These are phyloP conservation scores for Gasteruption jaculator DNA, from an alignment of 2,888 invertebrate species.

Conservation along the genomic window DNA sequence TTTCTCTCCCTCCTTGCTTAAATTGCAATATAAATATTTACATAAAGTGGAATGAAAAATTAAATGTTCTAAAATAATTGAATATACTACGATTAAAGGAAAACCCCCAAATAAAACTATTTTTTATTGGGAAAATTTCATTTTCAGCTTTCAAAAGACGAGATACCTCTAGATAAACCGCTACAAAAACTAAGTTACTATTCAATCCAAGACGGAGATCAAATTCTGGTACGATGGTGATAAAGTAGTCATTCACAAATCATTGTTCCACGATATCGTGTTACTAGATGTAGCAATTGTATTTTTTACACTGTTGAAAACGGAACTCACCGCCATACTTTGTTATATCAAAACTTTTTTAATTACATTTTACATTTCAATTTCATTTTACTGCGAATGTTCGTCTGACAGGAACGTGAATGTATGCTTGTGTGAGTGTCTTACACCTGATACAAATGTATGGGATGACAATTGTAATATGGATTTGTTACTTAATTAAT, in stretches of 20 bases:
- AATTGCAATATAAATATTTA: too few species aligned
- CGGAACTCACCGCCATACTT: slow-evolving; percentile 37
- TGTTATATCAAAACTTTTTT: slow-evolving; percentile 47
- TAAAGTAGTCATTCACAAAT: slow-evolving; percentile 39
- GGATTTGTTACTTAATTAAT: too few species aligned
- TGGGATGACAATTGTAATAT: too few species aligned
- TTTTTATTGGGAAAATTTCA: slow-evolving; percentile 9
- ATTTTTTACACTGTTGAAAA: slow-evolving; percentile 46
- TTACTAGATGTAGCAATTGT: slow-evolving; percentile 19
- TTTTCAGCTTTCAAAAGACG: slow-evolving; percentile 59
- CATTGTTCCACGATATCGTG: slow-evolving; percentile 16
- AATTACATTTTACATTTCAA: slow-evolving; percentile 25
- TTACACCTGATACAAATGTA: too few species aligned
- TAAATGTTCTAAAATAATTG: background rate
- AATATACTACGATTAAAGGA: background rate
- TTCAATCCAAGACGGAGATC: slow-evolving; percentile 80
- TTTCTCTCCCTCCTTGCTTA: too few species aligned
- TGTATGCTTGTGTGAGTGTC: too few species aligned
- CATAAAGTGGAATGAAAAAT: background rate
- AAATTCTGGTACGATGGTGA: slow-evolving; percentile 67
- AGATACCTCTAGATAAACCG: slow-evolving; percentile 75
- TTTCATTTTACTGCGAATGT: background rate
- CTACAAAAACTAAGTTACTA: slow-evolving; percentile 79
- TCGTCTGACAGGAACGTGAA: too few species aligned
- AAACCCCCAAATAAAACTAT: slow-evolving; percentile 1